Evolutionary conservation across 1,140 invertebrate genomes (phyloP), one percentile per base, ranked within the genome.

Genomic region (Musca domestica): DNA sequence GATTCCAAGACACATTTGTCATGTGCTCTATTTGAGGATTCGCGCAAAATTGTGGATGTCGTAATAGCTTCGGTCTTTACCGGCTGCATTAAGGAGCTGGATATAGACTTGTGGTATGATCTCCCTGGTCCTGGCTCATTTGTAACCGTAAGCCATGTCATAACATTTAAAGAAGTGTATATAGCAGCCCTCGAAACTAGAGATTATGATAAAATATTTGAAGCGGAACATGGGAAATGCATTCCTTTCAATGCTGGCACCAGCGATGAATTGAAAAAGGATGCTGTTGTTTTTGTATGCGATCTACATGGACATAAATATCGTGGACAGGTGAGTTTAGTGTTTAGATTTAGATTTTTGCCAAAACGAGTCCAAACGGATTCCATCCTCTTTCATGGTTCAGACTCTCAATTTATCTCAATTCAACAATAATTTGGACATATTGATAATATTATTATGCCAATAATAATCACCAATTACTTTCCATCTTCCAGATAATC

Each of bases 121-220:
- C 17, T n/a, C 3, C 49, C 54, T 14, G 27, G 22, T 3, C 46
- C 48, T 15, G 58, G 58, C 23, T n/a, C 23, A 10, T 41, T 12
- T 9, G 61, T 68, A 20, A 19, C 41, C 41, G 22, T 68, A 2
- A 49, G 58, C 2, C 34, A 64, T 46, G 58, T 64, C 3, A 15
- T 63, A 4, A 64, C 34, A 15, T 46, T 51, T 14, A 46, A 58
- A 12, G 67, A 68, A 19, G 14, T 68, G 10, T 68, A 22, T 34
- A 49, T 68, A 1, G 30, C 54, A 1, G 19, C 61, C 2, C 25
- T 51, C 1, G 12, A n/a, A 22, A 64, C 1, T 7, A 64, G 30
- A 41, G 47, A 30, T n/a, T 68, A 68, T 64, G n/a, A 19, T 4
- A 52, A 64, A 41, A 61, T 68, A 22, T 51, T 68, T 6, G 30